Evolutionary conservation across 2,113 vertebrate genomes (phyloP).

Genomic region (Hydrochoerus hydrochaeris): DNA sequence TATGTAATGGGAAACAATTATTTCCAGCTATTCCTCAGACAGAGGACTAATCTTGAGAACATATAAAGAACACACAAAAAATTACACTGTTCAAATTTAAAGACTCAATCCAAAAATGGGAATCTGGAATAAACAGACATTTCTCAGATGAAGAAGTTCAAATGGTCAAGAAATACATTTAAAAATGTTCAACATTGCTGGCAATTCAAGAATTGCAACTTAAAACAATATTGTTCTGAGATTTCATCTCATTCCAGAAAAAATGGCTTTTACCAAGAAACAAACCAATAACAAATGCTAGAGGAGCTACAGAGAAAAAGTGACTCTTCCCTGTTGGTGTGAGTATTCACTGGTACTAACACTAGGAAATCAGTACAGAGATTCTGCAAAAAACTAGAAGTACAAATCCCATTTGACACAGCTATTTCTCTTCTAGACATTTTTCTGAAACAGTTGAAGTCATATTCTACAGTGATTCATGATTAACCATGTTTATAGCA

Average conservation of each 20-base stretch:
- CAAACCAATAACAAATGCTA: background rate
- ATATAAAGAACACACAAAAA: background rate
- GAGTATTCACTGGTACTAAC: background rate
- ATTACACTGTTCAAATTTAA: background rate
- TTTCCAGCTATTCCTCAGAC: background rate
- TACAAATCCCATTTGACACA: background rate
- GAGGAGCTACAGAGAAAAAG: background rate
- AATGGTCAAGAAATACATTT: background rate
- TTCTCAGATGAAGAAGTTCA: background rate
- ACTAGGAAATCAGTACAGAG: background rate
- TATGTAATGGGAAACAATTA: background rate
- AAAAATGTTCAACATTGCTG: background rate
- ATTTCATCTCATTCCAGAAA: background rate
- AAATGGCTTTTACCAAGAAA: background rate
- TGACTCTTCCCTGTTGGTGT: background rate
- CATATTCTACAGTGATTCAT: background rate
- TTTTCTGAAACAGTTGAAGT: background rate
- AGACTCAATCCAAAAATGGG: background rate
- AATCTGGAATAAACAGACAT: background rate
- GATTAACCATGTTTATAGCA: background rate
- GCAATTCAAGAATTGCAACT: background rate
- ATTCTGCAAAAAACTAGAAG: background rate
- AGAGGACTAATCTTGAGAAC: background rate
- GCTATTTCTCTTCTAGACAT: background rate
- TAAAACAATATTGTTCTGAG: background rate